These are phyloP conservation scores for Bos javanicus DNA, from an alignment of 2,113 vertebrate species.

Conservation along the genomic window DNA sequence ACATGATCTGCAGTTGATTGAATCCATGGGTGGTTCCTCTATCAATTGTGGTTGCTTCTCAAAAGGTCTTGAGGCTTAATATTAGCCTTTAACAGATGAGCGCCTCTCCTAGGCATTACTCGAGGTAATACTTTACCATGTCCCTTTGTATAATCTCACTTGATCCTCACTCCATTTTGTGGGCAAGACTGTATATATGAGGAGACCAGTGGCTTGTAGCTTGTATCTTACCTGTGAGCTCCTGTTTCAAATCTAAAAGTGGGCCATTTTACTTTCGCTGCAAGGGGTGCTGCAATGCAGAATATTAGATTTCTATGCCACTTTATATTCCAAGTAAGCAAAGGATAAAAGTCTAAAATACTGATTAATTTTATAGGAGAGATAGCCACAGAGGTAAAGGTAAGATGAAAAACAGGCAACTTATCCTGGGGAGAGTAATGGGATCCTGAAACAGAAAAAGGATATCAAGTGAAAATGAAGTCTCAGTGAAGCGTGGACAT, in stretches of 20 bases:
- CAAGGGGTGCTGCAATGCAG: background rate
- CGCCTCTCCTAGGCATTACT: background rate
- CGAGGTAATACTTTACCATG: background rate
- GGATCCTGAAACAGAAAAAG: background rate
- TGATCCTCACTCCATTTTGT: background rate
- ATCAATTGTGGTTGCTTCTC: background rate
- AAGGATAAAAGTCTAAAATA: constrained; percentile 18
- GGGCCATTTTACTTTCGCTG: background rate
- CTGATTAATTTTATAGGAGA: background rate
- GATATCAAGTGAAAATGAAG: background rate
- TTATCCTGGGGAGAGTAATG: background rate
- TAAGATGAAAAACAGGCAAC: background rate
- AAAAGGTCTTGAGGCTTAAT: background rate
- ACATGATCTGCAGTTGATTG: background rate
- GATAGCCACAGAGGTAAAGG: background rate
- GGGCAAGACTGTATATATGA: background rate
- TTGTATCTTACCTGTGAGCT: background rate
- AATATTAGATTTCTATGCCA: background rate
- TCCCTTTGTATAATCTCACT: background rate
- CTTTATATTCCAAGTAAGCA: background rate
- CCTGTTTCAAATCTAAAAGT: background rate
- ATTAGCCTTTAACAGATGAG: background rate
- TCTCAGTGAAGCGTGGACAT: background rate
- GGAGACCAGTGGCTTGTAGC: background rate
- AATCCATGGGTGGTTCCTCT: background rate